These are phyloP conservation scores for Melieria picta DNA, from an alignment of 2,888 invertebrate species.

Conservation along the genomic window DNA sequence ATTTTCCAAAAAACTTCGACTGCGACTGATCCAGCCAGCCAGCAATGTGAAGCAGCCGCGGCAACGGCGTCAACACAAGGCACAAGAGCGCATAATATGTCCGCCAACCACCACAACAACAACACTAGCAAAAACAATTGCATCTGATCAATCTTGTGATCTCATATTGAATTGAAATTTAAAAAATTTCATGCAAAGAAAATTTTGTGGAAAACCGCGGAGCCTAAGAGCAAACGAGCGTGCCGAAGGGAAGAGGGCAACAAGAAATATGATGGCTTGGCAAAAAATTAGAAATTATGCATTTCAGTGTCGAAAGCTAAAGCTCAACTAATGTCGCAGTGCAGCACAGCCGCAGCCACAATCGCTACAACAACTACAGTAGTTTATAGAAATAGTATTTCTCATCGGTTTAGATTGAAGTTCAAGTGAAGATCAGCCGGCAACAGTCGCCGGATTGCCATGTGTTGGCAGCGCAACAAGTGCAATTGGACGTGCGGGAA, in stretches of 20 bases:
- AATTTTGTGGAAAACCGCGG: slow-evolving; percentile 19
- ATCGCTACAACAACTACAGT: too few relatives aligned
- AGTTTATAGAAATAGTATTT: too few relatives aligned
- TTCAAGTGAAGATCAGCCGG: too few relatives aligned
- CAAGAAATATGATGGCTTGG: slow-evolving; percentile 13
- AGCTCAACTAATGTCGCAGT: slow-evolving; percentile 22
- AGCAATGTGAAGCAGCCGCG: neutral
- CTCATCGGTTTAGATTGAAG: too few relatives aligned
- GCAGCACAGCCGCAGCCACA: neutral
- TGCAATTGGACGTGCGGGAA: too few relatives aligned
- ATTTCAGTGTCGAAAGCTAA: slow-evolving; percentile 32
- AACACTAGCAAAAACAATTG: neutral
- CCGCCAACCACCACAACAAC: neutral
- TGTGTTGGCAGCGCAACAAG: too few relatives aligned
- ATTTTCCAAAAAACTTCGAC: neutral
- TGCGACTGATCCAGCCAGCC: neutral
- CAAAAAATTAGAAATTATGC: slow-evolving; percentile 27
- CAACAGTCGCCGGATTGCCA: too few relatives aligned
- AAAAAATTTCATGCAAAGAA: slow-evolving; percentile 27
- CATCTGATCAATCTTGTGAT: slow-evolving; percentile 18
- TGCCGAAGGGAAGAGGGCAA: neutral
- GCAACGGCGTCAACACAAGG: neutral
- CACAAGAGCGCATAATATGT: neutral
- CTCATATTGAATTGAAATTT: slow-evolving; percentile 27
- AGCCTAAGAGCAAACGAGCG: neutral